phyloP scores from a whole-genome alignment of 1,140 invertebrate species.

The Akabosia matsudoensis region DNA sequence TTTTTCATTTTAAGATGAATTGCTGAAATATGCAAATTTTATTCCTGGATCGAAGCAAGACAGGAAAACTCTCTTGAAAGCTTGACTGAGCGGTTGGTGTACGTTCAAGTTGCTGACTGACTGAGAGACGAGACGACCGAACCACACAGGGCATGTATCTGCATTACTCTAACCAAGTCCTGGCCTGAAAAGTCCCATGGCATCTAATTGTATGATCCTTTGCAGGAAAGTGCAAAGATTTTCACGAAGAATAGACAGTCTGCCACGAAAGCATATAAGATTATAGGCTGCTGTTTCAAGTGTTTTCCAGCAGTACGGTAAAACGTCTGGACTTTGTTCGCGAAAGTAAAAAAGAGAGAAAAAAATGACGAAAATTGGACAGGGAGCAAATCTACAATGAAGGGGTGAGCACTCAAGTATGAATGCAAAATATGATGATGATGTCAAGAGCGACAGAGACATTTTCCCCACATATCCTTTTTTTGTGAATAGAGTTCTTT shows the following conservation, averaged over 20 bases:
- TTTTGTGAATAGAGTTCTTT: no score
- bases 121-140: neutral
- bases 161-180: no score
- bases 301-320: neutral
- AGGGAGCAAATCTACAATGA: neutral
- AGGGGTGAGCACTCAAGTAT: neutral
- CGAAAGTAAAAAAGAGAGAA: neutral
- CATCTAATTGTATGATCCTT: no score
- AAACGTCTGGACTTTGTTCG: neutral
- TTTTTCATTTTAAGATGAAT: no score
- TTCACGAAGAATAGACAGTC: no score
- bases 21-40: conserved; percentile 22
- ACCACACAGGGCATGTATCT: neutral
- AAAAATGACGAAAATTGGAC: neutral
- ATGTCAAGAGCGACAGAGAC: neutral
- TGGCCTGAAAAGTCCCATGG: no score
- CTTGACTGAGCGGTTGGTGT: neutral
- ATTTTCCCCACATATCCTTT: no score
- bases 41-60: neutral
- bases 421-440: neutral
- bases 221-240: no score
- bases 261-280: no score
- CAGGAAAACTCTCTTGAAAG: neutral
- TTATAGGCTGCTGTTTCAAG: no score
- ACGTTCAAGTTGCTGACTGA: no score